Conservation (phyloP, 2,888 invertebrate genomes). For the Nemotelus nigrinus region DNA sequence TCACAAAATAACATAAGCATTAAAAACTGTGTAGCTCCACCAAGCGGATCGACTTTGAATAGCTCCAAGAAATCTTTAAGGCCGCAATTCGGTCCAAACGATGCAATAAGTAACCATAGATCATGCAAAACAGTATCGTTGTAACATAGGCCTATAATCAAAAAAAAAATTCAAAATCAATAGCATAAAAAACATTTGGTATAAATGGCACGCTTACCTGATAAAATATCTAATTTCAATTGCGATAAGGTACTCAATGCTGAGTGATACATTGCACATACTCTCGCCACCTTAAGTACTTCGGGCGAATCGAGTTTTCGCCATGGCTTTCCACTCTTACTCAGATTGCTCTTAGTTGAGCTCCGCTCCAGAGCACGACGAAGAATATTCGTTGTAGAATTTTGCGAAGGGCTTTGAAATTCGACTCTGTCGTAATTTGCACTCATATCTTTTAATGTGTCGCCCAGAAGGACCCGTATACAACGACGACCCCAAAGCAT, state of each 20-base stretch:
- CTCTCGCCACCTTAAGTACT: conserved; percentile 82
- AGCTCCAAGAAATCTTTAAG: conserved; percentile 88
- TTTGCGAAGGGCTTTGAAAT: conserved; percentile 60
- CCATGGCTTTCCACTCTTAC: conserved; percentile 70
- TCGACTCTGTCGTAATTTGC: conserved; percentile 62
- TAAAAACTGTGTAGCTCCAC: conserved; percentile 88
- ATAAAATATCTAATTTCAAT: conserved; percentile 89
- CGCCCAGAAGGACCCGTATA: conserved; percentile 70
- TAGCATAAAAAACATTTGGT: neutral
- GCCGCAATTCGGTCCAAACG: conserved; percentile 88
- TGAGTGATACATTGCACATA: conserved; percentile 92
- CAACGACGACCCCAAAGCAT: conserved; percentile 68
- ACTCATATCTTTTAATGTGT: conserved; percentile 61
- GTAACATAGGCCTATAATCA: conserved; percentile 84
- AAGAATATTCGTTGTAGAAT: conserved; percentile 67
- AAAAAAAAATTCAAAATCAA: conserved; percentile 10
- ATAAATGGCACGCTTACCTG: conserved; percentile 69
- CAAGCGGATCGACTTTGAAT: conserved; percentile 80
- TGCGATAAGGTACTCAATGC: conserved; percentile 90
- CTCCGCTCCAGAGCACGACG: conserved; percentile 72
- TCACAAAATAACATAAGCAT: conserved; percentile 93
- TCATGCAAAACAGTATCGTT: conserved; percentile 90
- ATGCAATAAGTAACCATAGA: conserved; percentile 90
- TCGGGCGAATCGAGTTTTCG: conserved; percentile 83
- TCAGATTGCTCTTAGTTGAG: conserved; percentile 65